These are phyloP conservation scores for Recurvirostra avosetta DNA, from an alignment of 2,113 vertebrate species.

Conservation along the genomic window DNA sequence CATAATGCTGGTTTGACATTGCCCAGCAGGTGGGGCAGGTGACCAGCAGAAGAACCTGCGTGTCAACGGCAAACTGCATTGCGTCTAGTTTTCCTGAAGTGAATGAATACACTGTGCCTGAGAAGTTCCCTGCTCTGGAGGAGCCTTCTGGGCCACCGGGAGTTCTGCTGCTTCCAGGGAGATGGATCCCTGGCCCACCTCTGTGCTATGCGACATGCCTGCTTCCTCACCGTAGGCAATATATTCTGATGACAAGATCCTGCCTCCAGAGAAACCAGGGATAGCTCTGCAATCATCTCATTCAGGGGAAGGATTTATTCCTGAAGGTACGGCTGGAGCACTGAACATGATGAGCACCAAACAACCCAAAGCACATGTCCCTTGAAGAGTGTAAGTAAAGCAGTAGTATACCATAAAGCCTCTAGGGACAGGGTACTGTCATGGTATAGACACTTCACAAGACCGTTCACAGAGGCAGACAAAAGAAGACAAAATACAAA, in stretches of 20 bases:
- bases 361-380: background rate
- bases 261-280: background rate
- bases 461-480: background rate
- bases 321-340: background rate
- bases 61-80: background rate
- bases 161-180: background rate
- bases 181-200: background rate
- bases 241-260: background rate
- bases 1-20: background rate
- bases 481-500: background rate
- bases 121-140: background rate
- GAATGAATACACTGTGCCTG: accelerated
- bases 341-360: background rate
- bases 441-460: background rate
- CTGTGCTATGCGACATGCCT: background rate
- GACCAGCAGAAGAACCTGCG: background rate
- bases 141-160: background rate
- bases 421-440: background rate
- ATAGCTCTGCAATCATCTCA: background rate
- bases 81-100: background rate
- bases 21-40: background rate
- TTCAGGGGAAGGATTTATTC: background rate
- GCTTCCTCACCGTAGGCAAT: background rate
- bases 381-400: background rate
- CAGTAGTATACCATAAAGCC: background rate